Percentiles rank a stretch among this genome's conserved stretches.
These are phyloP conservation scores for Hypselothyrea guttata DNA, from an alignment of 2,888 invertebrate species.

Conservation along the genomic window DNA sequence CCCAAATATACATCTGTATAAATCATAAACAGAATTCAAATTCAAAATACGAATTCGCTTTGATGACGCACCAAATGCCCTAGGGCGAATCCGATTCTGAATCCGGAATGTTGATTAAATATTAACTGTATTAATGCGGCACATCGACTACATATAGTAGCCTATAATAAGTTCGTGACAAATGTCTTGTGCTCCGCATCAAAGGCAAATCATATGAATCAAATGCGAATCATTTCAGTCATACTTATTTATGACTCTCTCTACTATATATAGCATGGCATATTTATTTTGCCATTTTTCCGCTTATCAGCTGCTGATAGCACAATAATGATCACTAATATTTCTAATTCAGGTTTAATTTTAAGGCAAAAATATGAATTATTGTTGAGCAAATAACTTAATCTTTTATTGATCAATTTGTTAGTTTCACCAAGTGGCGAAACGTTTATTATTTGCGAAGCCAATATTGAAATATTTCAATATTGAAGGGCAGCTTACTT, in stretches of 20 bases:
- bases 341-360: too few relatives aligned
- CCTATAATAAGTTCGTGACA: conserved; percentile 35
- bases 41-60: conserved; percentile 15
- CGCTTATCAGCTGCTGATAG: conserved; percentile 1
- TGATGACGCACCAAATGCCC: conserved; percentile 25
- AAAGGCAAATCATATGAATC: neutral
- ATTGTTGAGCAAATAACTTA: too few relatives aligned
- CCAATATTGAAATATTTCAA: too few relatives aligned
- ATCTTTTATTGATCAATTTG: too few relatives aligned
- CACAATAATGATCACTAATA: too few relatives aligned
- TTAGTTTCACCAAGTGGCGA: too few relatives aligned
- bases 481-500: too few relatives aligned
- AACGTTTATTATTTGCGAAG: too few relatives aligned
- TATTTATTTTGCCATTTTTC: neutral
- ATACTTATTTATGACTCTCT: too few relatives aligned
- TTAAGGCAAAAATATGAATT: neutral
- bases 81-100: neutral
- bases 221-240: conserved; percentile 3
- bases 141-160: too few relatives aligned
- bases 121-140: conserved; percentile 46
- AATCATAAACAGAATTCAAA: conserved; percentile 16
- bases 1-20: neutral
- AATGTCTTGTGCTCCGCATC: conserved; percentile 7
- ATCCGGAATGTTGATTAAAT: conserved; percentile 38
- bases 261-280: neutral